Percentiles rank a stretch among this genome's conserved stretches.
Evolutionary conservation across 2,888 invertebrate species (phyloP).

Genomic region (Mycalesis mineus): DNA sequence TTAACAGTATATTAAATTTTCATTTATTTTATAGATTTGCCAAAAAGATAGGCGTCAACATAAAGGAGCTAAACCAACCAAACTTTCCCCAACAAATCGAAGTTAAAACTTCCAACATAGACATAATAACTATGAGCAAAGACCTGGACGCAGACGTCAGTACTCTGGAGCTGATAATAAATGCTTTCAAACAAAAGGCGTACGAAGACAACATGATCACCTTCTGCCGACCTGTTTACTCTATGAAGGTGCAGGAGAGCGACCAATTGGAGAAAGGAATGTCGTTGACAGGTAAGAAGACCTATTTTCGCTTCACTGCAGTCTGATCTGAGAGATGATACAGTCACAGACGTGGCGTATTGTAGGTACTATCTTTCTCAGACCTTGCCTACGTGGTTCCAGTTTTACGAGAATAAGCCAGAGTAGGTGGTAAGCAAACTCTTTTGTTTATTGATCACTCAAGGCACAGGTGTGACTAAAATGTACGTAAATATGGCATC

Average conservation of each 20-base stretch:
- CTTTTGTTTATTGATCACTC: too few species aligned
- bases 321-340: too few species aligned
- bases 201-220: constrained; percentile 85
- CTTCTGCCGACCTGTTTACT: constrained; percentile 85
- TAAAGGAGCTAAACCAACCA: constrained; percentile 60
- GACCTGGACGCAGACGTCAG: constrained; percentile 80
- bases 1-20: too few species aligned
- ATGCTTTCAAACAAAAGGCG: constrained; percentile 83
- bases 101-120: constrained; percentile 41
- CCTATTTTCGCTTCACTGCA: neutral
- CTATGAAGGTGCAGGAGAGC: constrained; percentile 82
- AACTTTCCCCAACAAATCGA: constrained; percentile 58
- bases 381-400: too few species aligned
- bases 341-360: too few species aligned
- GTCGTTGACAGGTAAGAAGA: constrained; percentile 77
- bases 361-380: too few species aligned
- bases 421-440: too few species aligned
- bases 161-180: constrained; percentile 83
- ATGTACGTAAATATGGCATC: too few species aligned
- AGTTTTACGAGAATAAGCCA: too few species aligned
- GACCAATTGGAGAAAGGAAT: constrained; percentile 81
- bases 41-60: constrained; percentile 59
- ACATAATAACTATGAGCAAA: constrained; percentile 44
- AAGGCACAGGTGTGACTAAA: too few species aligned
- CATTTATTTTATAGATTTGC: constrained; percentile 55